Conservation (phyloP, 2,797 vertebrate genomes). For the Halcyon chelicuti region DNA sequence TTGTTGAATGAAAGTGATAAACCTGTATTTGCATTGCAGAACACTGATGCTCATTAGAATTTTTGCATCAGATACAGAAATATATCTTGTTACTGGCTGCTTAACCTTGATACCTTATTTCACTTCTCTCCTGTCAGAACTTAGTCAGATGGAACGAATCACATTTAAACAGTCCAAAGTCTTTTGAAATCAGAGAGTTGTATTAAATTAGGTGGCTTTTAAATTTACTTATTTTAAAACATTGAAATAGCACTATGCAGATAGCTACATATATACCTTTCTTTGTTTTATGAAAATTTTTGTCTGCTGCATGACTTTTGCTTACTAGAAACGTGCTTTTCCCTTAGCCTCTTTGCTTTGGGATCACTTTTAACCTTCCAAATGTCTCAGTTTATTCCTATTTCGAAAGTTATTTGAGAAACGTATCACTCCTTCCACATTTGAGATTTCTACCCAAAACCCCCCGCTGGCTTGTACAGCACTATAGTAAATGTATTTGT, state of each 20-base stretch:
- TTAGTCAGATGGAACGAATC: neutral
- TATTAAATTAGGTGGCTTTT: neutral
- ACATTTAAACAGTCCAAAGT: neutral
- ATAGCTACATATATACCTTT: neutral
- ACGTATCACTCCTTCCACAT: neutral
- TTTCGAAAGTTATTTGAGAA: neutral
- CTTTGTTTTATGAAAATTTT: neutral
- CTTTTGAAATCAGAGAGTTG: neutral
- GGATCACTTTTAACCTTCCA: neutral
- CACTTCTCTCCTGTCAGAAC: neutral
- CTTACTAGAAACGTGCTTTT: neutral
- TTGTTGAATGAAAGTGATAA: neutral
- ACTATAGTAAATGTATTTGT: neutral
- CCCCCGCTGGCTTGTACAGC: accelerated
- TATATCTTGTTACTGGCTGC: neutral
- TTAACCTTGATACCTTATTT: neutral
- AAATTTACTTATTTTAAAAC: neutral
- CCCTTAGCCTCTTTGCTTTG: neutral
- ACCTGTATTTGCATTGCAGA: neutral
- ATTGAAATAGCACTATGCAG: neutral
- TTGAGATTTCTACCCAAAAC: neutral
- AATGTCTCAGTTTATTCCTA: neutral
- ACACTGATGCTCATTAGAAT: neutral
- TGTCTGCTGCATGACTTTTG: neutral
- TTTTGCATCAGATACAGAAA: neutral